Evolutionary conservation across 2,888 invertebrate genomes (phyloP), one percentile per base, ranked within the genome.

Genomic region (Campoplex capitator): DNA sequence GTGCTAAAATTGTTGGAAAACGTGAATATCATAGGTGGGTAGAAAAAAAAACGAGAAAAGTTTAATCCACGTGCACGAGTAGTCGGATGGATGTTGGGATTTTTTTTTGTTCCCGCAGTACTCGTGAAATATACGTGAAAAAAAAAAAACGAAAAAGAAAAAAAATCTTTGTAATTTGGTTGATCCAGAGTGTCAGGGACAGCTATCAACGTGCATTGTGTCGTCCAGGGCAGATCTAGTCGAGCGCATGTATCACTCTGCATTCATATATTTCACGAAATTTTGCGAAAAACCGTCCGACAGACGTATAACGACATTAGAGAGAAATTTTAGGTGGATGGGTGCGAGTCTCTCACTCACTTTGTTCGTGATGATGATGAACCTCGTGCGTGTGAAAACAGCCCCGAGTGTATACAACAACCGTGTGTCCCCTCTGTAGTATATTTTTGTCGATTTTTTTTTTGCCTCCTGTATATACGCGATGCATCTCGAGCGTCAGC

Each of bases 361-460:
- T 67, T 81, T 82, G 58, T 68, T 77, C 67, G 28, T 83, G 86
- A 83, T 71, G 83, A 74, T 73, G 73, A 84, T 73, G 77, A 82
- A 84, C 58, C 70, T 58, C 62, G 71, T 51, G 35, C 62, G 56
- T 68, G 54, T 58, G 74, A 78, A 87, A 84, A 84, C 56, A 77
- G 45, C 45, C 68, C 18, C 18, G 65, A 58, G 58, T 65, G 35
- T 38, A 67, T 38, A 71, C 32, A 68, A 81, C 77, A 76, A 75
- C 79, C 65, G 23, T 62, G 67, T 32, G 67, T 32, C n/a, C 58
- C 11, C 82, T 35, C 75, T 68, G 48, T 58, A 74, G 35, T 32
- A 67, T 80, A 83, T 86, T 83, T 83, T 83, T 83, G 73, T 80
- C 83, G 18, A 83, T 86, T 83, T 83, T 83, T 78, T 82, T 65